Evolutionary conservation across 2,888 invertebrate genomes (phyloP), one percentile per base, ranked within the genome.

Genomic region (Phyto melanocephala): DNA sequence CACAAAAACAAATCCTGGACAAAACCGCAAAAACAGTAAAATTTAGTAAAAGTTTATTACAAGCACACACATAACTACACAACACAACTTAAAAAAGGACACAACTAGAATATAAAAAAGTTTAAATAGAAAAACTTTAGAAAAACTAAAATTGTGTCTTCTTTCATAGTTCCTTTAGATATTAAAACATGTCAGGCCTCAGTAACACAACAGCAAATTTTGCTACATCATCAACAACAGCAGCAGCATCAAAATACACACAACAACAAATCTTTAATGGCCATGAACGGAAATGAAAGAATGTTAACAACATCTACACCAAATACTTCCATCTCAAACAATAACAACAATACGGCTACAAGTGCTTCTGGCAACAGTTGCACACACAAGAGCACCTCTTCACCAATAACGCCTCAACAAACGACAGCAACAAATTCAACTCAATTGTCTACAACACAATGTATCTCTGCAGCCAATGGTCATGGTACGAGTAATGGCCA

Each of bases 241-340:
- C 86, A 87, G 28, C 87, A 86, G 52, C 87, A 85, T 42, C 85
- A 86, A 54, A 70, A 11, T 68, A 40, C 40, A 58, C 86, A 86
- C 83, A 86, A 80, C 87, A 87, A 79, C 82, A n/a, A n/a, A n/a
- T 79, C 82, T 79, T 79, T 79, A 82, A 88, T 89, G 87, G 83
- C 88, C 87, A 86, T 90, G 86, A 89, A 87, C 89, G 90, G 90
- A 90, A 90, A 88, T 89, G 90, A 90, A 87, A 89, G 90, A 88
- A 90, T 91, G 91, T 91, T 91, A 90, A 90, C 91, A 90, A 88
- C 88, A 84, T 87, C 89, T 87, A 86, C 89, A 89, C 78, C 87
- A 86, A 86, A 71, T 86, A 86, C 65, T 85, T 78, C 83, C 84
- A 71, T 37, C 65, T 74, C 24, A 63, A 85, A 84, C 86, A 85